Evolutionary conservation across 2,797 vertebrate species (phyloP).

Genomic region (Neomorphus geoffroyi): DNA sequence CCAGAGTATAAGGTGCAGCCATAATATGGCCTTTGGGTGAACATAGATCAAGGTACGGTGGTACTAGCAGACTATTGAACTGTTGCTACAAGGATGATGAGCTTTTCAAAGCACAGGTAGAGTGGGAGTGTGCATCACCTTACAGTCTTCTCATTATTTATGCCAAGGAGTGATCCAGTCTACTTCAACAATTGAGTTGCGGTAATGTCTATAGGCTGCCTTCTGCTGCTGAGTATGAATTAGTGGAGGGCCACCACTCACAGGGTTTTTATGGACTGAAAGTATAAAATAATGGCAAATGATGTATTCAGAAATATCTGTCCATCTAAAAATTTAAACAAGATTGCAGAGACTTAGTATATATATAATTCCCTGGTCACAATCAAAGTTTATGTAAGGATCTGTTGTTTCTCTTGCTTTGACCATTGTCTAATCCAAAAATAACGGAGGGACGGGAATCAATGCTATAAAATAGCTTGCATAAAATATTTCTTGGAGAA

Average conservation of each 20-base stretch:
- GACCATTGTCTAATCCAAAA: background rate
- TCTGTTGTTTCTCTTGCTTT: background rate
- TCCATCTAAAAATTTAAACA: background rate
- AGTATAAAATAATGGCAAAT: background rate
- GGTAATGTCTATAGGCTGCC: accelerated
- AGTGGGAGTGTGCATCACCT: accelerated
- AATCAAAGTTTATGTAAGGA: background rate
- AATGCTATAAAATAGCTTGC: background rate
- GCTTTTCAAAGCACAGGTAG: background rate
- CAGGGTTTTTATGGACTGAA: accelerated
- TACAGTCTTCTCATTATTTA: accelerated
- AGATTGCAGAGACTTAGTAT: background rate
- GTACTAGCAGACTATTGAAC: background rate
- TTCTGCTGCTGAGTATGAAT: background rate
- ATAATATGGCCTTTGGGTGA: background rate
- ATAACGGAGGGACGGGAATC: background rate
- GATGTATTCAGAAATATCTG: background rate
- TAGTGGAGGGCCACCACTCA: background rate
- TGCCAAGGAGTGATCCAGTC: background rate
- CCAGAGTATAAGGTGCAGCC: background rate
- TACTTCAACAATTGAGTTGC: background rate
- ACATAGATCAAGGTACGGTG: accelerated
- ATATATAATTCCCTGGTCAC: background rate
- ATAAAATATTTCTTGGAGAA: background rate
- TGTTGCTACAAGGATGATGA: accelerated